Conservation (phyloP, 2,113 vertebrate genomes). For the Eubucco bourcierii region DNA sequence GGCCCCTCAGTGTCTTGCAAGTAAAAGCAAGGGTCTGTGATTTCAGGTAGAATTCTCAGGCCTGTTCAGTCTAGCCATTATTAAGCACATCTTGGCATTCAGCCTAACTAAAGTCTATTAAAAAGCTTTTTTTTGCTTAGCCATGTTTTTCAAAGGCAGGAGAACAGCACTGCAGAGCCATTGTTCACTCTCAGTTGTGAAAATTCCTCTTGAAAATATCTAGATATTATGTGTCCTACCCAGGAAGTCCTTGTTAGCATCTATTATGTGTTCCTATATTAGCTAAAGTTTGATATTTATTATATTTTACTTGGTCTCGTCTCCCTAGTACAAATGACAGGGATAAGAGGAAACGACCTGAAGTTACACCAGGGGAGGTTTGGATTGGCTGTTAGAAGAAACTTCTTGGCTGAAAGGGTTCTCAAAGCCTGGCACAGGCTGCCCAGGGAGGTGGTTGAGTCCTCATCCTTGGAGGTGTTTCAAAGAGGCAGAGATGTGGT, state of each 20-base stretch:
- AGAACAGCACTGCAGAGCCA: neutral
- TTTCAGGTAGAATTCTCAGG: slow-evolving; percentile 3
- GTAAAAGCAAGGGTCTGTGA: neutral
- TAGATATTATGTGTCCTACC: neutral
- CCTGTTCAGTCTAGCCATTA: neutral
- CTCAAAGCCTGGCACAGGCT: too few species aligned
- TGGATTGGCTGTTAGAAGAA: too few species aligned
- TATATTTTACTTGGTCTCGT: too few species aligned
- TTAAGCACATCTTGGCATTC: neutral
- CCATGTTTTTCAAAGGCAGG: neutral
- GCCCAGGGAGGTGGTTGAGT: too few species aligned
- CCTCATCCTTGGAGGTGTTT: too few species aligned
- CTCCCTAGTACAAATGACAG: too few species aligned
- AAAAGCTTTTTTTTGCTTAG: neutral
- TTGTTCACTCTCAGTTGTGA: neutral
- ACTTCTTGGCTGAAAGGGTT: too few species aligned
- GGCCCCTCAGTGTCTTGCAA: neutral
- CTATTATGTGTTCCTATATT: neutral
- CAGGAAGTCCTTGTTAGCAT: neutral
- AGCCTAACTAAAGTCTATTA: neutral
- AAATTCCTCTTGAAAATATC: neutral
- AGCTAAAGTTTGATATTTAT: neutral
- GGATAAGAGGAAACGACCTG: too few species aligned
- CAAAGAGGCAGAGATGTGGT: too few species aligned
- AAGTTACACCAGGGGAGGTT: too few species aligned